Base-by-base conservation (phyloP, 1,140 invertebrate genomes). In the Drosophila chauvacae region DNA sequence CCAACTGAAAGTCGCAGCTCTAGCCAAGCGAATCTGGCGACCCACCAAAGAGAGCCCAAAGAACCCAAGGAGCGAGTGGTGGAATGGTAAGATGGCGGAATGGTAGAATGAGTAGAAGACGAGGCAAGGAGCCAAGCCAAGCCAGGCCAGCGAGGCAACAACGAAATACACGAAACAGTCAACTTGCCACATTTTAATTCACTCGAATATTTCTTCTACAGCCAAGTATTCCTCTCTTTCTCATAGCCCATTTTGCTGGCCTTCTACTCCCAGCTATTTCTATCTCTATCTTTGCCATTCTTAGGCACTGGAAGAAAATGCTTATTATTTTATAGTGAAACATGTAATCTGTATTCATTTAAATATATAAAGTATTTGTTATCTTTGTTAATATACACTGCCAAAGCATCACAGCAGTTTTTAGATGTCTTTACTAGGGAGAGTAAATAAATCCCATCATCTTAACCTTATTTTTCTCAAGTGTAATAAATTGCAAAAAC, bases 161-260 rank as follows among this genome's bases (percentile, higher is more conserved):
- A 70, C 58, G 47, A 60, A 74, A 74, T 63, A 77, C 85, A 88
- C 85, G 75, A 81, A 79, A 90, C 80, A 88, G 81, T 90, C 85
- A 85, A 87, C 80, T 84, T 87, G 78, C 85, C 85, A 85, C 85
- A 88, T 90, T 88, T 88, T 88, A 90, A 88, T 88, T 88, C 85
- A 90, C 77, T 85, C 66, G 81, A 90, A 90, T 88, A 83, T 83
- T 80, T 87, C 76, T 72, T 75, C 33, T 69, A 58, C 68, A 59
- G 59, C 61, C 61, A 26, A 65, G 65, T 71, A 71, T 62, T 63
- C 33, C 48, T 55, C 18, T 11, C 26, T 30, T 58, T 42, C 58
- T 28, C 39, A 23, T 30, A 28, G 7, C 20, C 35, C n/a, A 44
- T 64, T 33, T 64, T 59, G 53, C 61, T 84, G 42, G 60, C 33